Evolutionary conservation across 2,888 invertebrate genomes (phyloP), one percentile per base, ranked within the genome.

Genomic region (Charanyca ferruginea): DNA sequence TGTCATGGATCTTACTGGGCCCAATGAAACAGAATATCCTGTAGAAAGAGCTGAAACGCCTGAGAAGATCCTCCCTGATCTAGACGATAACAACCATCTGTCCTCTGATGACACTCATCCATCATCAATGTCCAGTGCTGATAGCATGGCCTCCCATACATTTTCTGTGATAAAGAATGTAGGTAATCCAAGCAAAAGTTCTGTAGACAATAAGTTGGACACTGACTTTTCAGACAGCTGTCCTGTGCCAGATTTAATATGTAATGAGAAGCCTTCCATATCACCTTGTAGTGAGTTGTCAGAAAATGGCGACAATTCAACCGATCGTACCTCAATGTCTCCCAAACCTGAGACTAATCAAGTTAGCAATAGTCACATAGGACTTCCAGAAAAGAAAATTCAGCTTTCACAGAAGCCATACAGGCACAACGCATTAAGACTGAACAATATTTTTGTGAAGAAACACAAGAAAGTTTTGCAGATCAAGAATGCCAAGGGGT

Each of bases 201-300:
- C 78, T 65, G 75, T 87, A 73, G 91, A 92, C 78, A 90, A 76
- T 78, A 95, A 94, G 86, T 83, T 93, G 53, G 95, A 94, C 44
- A 85, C 87, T 47, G 95, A 95, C 59, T 93, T 90, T 81, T 90
- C 94, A 42, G 95, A 95, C 68, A 94, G 94, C 73, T 94, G 92
- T 79, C 92, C 94, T 28, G 92, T 96, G 47, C 95, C 95, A 58
- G 96, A 96, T 82, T 87, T 96, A 73, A 95, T 94, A 72, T 96
- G 95, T 81, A 96, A 95, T 82, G 96, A 96, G 81, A 95, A 96
- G 72, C 94, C 95, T 49, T 95, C 95, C 38, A 93, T 95, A 83
- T 95, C 96, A 28, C 95, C 95, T 3, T 94, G 94, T 82, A 95
- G 95, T 84, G 95, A 95, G 79, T 81, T 95, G 61, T 95, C 95